These are phyloP conservation scores for Dipus sagitta DNA, from an alignment of 2,797 vertebrate genomes.

Conservation along the genomic window DNA sequence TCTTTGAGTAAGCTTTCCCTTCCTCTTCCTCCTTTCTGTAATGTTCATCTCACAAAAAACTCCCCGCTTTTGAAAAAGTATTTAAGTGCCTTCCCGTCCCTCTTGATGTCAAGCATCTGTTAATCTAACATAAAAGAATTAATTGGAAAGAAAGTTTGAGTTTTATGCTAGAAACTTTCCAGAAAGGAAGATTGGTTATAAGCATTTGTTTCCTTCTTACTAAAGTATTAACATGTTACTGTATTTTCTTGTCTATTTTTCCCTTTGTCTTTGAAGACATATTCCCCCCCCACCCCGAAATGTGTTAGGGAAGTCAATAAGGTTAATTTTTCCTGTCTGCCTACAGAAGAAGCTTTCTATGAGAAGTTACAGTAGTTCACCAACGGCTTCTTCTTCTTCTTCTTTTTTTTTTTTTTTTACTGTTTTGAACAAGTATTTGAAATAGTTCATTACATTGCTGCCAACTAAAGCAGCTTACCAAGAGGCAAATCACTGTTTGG, in stretches of 20 bases:
- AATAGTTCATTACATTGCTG: conserved; percentile 36
- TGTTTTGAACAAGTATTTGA: conserved; percentile 45
- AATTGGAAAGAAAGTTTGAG: conserved; percentile 47
- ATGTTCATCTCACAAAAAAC: conserved; percentile 60
- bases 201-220: conserved; percentile 35
- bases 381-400: background rate
- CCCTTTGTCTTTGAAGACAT: conserved; percentile 22
- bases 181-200: conserved; percentile 30
- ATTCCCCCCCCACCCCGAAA: conserved; percentile 30
- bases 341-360: background rate
- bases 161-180: conserved; percentile 59
- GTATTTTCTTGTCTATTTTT: conserved; percentile 57
- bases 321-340: conserved; percentile 18
- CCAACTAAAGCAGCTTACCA: conserved; percentile 44
- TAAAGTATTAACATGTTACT: conserved; percentile 65
- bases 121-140: conserved; percentile 44
- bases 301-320: background rate
- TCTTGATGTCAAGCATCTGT: conserved; percentile 50
- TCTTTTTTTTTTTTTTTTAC: conserved; percentile 30
- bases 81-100: background rate
- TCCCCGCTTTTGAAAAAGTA: conserved; percentile 33
- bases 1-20: conserved; percentile 82
- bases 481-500: conserved; percentile 25
- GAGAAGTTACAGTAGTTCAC: conserved; percentile 1
- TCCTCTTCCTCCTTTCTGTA: conserved; percentile 25